Evolutionary conservation across 2,113 vertebrate genomes (phyloP).

Genomic region (Pseudois nayaur): DNA sequence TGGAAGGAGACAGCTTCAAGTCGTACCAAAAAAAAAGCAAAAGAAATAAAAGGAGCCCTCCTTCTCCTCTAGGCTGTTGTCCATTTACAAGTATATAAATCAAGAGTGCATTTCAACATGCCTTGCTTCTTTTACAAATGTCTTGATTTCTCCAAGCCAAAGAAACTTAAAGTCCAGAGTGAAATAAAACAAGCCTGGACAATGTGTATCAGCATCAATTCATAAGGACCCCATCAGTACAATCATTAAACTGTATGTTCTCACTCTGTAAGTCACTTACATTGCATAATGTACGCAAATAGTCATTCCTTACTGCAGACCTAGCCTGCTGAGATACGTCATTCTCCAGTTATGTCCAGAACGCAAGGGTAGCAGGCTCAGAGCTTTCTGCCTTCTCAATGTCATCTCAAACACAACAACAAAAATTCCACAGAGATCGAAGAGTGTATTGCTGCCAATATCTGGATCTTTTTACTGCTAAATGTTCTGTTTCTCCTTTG

Average conservation of each 20-base stretch:
- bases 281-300: not conserved
- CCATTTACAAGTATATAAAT: slow-evolving; percentile 3
- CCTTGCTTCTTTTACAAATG: slow-evolving; percentile 21
- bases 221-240: not conserved
- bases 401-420: not conserved
- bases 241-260: not conserved
- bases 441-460: slow-evolving; percentile 10
- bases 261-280: not conserved
- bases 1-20: not conserved
- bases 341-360: not conserved
- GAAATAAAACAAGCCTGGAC: not conserved
- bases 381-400: not conserved
- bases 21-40: not conserved
- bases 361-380: not conserved
- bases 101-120: not conserved
- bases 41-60: not conserved
- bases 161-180: not conserved
- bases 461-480: slow-evolving; percentile 35
- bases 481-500: slow-evolving; percentile 27
- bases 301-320: not conserved
- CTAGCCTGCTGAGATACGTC: not conserved
- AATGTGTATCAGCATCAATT: not conserved
- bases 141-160: slow-evolving; percentile 6
- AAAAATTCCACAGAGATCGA: slow-evolving; percentile 2
- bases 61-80: not conserved